Conservation (phyloP, 2,888 invertebrate species). For the Thereva nobilitata region DNA sequence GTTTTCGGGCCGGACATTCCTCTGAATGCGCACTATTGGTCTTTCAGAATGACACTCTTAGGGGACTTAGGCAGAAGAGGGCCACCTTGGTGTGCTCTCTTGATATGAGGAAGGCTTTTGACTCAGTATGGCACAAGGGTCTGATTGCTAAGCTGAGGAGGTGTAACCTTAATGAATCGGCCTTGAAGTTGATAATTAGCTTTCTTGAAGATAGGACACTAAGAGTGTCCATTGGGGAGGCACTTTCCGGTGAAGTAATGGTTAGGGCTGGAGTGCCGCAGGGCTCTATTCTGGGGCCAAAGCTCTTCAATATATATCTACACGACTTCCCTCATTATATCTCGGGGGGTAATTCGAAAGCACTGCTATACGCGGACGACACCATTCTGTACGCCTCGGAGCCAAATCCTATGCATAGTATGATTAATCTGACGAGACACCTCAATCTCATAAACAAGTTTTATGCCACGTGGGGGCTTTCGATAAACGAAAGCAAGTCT, state of each 20-base stretch:
- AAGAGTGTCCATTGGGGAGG: slow-evolving; percentile 8
- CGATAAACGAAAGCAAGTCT: too few species aligned
- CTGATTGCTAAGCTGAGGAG: background rate
- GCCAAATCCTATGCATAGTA: too few species aligned
- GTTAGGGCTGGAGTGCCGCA: slow-evolving; percentile 34
- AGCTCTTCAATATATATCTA: slow-evolving; percentile 13
- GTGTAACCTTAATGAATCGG: background rate
- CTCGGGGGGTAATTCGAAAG: background rate
- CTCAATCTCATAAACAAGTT: too few species aligned
- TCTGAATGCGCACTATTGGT: too few species aligned
- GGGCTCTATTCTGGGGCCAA: slow-evolving; percentile 23
- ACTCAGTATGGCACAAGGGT: slow-evolving; percentile 21
- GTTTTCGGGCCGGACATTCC: too few species aligned
- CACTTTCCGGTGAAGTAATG: background rate
- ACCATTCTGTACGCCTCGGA: slow-evolving; percentile 6
- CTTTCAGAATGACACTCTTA: too few species aligned
- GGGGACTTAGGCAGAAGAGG: too few species aligned
- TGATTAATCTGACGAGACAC: too few species aligned
- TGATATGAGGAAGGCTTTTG: too few species aligned
- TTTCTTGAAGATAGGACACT: slow-evolving; percentile 27
- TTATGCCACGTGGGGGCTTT: too few species aligned
- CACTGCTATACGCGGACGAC: slow-evolving; percentile 39
- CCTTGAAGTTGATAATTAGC: slow-evolving; percentile 23
- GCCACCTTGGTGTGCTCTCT: too few species aligned
- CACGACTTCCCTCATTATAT: slow-evolving; percentile 38